Evolutionary conservation across 2,797 vertebrate genomes (phyloP).

Genomic region (Onychomys leucogaster): DNA sequence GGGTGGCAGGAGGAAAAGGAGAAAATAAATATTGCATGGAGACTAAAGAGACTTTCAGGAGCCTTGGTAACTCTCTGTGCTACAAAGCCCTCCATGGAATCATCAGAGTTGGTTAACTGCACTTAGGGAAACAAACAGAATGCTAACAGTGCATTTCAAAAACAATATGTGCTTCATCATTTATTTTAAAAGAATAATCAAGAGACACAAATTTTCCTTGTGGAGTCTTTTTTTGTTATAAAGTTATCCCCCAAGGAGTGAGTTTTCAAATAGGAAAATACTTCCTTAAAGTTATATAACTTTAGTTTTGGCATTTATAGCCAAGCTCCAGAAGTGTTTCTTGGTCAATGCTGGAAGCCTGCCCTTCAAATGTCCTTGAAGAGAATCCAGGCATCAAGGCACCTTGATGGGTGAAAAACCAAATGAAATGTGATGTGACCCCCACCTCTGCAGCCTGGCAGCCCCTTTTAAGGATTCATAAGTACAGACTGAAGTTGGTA

Average conservation of each 20-base stretch:
- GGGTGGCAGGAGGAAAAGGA: background rate
- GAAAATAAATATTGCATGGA: background rate
- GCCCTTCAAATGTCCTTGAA: slow-evolving; percentile 61
- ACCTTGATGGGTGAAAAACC: background rate
- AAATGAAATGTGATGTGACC: slow-evolving; percentile 28
- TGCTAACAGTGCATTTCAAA: background rate
- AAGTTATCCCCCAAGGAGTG: slow-evolving; percentile 66
- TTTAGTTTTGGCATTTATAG: slow-evolving; percentile 77
- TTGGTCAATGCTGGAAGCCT: slow-evolving; percentile 43
- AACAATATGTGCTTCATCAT: background rate
- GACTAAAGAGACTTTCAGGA: background rate
- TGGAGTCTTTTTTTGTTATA: slow-evolving; percentile 58
- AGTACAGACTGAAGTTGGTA: background rate
- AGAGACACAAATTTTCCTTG: slow-evolving; percentile 8
- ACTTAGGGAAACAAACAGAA: slow-evolving; percentile 44
- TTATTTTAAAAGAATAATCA: slow-evolving; percentile 36
- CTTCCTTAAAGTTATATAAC: slow-evolving; percentile 54
- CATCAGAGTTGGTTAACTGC: background rate
- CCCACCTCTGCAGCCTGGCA: background rate
- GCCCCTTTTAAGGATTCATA: background rate
- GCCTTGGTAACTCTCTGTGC: background rate
- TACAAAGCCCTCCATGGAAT: background rate
- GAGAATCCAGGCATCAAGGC: slow-evolving; percentile 6
- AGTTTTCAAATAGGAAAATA: slow-evolving; percentile 72
- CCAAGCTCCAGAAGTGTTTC: slow-evolving; percentile 60